Base-by-base conservation (phyloP, 92 coral and sea anemone genomes). In the Porites evermanni region DNA sequence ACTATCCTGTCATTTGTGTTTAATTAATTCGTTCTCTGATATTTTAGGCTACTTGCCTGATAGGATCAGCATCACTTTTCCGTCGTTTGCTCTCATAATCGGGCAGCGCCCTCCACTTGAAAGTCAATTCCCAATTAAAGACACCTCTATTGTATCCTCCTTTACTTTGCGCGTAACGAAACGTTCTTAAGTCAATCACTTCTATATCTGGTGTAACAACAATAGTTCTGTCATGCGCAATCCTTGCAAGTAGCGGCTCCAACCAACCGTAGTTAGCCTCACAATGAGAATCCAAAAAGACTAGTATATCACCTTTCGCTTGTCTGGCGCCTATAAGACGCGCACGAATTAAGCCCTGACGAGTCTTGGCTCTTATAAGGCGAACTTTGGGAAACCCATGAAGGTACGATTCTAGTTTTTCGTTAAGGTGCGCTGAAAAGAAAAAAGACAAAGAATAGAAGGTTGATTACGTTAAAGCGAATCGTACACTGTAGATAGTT, bases 181-280 rank as follows among this genome's bases (percentile, higher is more conserved):
- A 97, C 84, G 99, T 95, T 67, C 93, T 85, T n/a, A 93, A 83
- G 70, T 95, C 98, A 8, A 97, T 88, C 6, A 97, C 99, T 75
- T 97, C 99, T 21, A 97, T 97, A 83, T 97, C 99, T 19, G 99
- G 99, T 9, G 99, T 92, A 44, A 97, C 99, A 6, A 95, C 97
- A 56, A 92, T 95, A 58, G 90, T 95, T 79, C 93, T 87, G 88
- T 95, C 89, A 20, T 86, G 89, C 32, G 94, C 97, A 75, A 97
- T 97, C 84, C 99, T 97, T 64, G 99, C 94, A 53, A 97, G 94
- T 88, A 97, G 97, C 85, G 99, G 99, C 74, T 97, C 99, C 75
- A 97, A 70, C 99, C 99, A 97, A 78, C 99, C 99, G 66, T 89
- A 80, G 81, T 97, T 97, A 12, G 94, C 87, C 88, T 97, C 99